Conservation (phyloP, 92 coral and sea anemone genomes). For the Pocillopora grandis region DNA sequence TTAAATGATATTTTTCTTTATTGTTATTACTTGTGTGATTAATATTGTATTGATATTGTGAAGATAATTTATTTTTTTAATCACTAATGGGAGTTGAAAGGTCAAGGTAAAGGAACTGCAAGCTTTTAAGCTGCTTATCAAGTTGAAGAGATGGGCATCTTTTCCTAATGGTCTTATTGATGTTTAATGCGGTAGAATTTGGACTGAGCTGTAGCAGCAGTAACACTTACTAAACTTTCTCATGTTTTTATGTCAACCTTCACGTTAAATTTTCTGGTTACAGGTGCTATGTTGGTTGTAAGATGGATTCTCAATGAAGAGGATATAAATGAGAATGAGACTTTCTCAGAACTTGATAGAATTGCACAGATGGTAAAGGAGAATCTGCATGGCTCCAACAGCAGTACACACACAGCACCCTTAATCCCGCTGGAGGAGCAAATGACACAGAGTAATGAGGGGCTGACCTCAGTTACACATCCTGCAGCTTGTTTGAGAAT, state of each 20-base stretch:
- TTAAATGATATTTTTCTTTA: too few relatives aligned
- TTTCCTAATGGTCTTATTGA: too few relatives aligned
- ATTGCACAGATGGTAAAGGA: constrained; percentile 64
- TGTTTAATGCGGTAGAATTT: too few relatives aligned
- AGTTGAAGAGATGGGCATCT: too few relatives aligned
- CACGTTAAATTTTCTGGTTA: background rate
- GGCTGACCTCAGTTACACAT: constrained; percentile 22
- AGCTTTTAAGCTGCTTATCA: too few relatives aligned
- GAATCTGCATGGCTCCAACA: constrained; percentile 9
- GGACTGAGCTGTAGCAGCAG: too few relatives aligned
- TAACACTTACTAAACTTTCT: background rate
- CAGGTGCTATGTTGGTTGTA: constrained; percentile 84
- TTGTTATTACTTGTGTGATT: too few relatives aligned
- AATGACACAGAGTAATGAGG: constrained; percentile 4
- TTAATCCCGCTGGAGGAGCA: constrained; percentile 8
- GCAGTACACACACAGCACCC: background rate
- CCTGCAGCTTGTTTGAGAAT: constrained; percentile 49
- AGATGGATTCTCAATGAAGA: constrained; percentile 78
- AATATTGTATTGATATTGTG: too few relatives aligned
- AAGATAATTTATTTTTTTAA: too few relatives aligned
- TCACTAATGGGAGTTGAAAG: too few relatives aligned
- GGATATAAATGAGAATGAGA: constrained; percentile 39
- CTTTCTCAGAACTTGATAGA: constrained; percentile 53
- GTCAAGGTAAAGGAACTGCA: too few relatives aligned
- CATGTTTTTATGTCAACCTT: background rate